phyloP scores from a whole-genome alignment of 2,888 invertebrate species.

The Noctua pronuba region DNA sequence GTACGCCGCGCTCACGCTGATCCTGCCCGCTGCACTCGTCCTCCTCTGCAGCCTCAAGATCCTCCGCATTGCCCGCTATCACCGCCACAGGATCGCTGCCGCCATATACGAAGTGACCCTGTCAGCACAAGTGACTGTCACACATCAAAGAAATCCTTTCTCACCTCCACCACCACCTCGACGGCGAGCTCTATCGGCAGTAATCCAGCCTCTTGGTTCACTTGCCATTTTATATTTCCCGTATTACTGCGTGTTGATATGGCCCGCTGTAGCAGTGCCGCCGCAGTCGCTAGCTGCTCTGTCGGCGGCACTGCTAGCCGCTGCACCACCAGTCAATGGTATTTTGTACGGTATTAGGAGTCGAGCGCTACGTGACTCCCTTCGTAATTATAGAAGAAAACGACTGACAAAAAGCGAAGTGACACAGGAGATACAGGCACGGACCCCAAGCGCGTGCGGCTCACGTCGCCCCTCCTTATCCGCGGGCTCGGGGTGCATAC shows the following conservation, averaged over 20 bases:
- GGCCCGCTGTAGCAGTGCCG: slow-evolving; percentile 89
- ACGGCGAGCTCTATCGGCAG: slow-evolving; percentile 92
- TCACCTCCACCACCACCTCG: slow-evolving; percentile 92
- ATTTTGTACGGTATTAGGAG: slow-evolving; percentile 94
- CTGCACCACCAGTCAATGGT: slow-evolving; percentile 94
- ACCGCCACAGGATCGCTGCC: slow-evolving; percentile 95
- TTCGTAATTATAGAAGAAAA: slow-evolving; percentile 94
- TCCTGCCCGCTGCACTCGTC: slow-evolving; percentile 92
- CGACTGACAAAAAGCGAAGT: slow-evolving; percentile 94
- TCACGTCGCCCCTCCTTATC: slow-evolving; percentile 93
- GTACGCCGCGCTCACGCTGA: slow-evolving; percentile 92
- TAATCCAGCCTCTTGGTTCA: slow-evolving; percentile 93
- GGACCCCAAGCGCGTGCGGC: slow-evolving; percentile 94
- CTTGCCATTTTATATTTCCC: slow-evolving; percentile 93
- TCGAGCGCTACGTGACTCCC: slow-evolving; percentile 92
- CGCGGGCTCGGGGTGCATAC: slow-evolving; percentile 87
- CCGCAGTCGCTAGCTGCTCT: slow-evolving; percentile 89
- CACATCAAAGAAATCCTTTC: slow-evolving; percentile 95
- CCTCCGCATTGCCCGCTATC: slow-evolving; percentile 92
- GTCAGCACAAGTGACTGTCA: slow-evolving; percentile 95
- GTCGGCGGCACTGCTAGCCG: slow-evolving; percentile 92
- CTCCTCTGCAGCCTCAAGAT: slow-evolving; percentile 94
- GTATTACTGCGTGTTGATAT: slow-evolving; percentile 93
- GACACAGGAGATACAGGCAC: slow-evolving; percentile 94
- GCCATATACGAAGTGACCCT: slow-evolving; percentile 96